Evolutionary conservation across 1,140 invertebrate species (phyloP), one percentile per base, ranked within the genome.

Genomic region (Philotrypesis tridentata): DNA sequence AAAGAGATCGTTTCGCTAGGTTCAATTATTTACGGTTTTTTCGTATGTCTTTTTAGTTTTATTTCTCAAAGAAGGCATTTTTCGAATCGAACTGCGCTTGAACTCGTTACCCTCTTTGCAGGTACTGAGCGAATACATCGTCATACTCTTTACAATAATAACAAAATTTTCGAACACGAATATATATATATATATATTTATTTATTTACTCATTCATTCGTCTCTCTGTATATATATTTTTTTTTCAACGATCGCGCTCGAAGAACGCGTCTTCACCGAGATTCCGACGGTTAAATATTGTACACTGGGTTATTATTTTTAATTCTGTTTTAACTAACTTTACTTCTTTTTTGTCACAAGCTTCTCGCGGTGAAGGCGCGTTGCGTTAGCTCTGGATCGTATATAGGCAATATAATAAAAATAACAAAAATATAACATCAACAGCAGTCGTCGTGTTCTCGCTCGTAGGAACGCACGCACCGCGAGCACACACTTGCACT

Each of bases 341-440:
- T 65, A 65, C n/a, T 25, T 8, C n/a, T 25, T 23, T 27, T 37
- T 17, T 40, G 68, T 31, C 68, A 33, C 25, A 33, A 29, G 48
- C 25, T 33, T 55, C 9, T 7, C n/a, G 14, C 68, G 21, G 60
- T 79, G 74, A 83, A 83, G 70, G 17, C 40, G 76, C 61, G 0
- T 8, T 29, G 37, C 68, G 37, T 48, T 25, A n/a, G 60, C 25
- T 74, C 40, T 23, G 31, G 71, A 61, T 79, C 70, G 61, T 65
- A 68, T 77, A 73, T 61, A 80, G 78, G 77, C 48, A 83, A 85
- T 85, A 89, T 89, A 89, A 90, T 89, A 90, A 89, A 89, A 91
- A 89, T 90, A 90, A 91, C 90, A 91, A 90, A 91, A 91, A 91
- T 89, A 89, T 90, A 91, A 91, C 89, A 90, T 90, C 87, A 90